Percentiles rank a stretch among this genome's conserved stretches.
Evolutionary conservation across 2,113 vertebrate species (phyloP).

Genomic region (Pelecanus crispus): DNA sequence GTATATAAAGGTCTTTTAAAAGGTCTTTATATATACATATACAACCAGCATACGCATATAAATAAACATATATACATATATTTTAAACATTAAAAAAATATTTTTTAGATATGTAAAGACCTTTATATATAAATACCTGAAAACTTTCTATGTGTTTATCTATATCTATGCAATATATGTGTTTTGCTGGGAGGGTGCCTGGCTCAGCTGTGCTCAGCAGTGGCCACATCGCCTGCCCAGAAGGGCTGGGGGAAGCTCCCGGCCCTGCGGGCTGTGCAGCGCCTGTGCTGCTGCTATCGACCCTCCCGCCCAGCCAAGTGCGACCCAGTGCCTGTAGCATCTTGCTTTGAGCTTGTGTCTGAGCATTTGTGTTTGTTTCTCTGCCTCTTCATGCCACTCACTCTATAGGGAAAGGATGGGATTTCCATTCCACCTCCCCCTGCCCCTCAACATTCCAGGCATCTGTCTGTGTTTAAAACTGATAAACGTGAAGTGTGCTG

Average conservation of each 20-base stretch:
- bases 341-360: not conserved
- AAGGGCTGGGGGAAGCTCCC: not conserved
- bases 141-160: not conserved
- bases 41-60: not conserved
- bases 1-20: not conserved
- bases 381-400: not conserved
- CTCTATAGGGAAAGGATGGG: not conserved
- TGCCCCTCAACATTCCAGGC: not conserved
- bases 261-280: not conserved
- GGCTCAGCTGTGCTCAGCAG: not conserved
- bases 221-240: not conserved
- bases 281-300: not conserved
- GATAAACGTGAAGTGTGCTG: not conserved
- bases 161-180: rapidly evolving
- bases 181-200: not conserved
- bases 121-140: not conserved
- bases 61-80: not conserved
- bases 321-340: rapidly evolving
- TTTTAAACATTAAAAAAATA: not conserved
- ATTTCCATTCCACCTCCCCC: not conserved
- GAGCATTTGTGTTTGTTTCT: not conserved
- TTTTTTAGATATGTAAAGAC: not conserved
- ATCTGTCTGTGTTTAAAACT: not conserved
- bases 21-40: not conserved
- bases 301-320: not conserved